phyloP scores from a whole-genome alignment of 2,113 vertebrate species.

The Rhinopomastus cyanomelas region DNA sequence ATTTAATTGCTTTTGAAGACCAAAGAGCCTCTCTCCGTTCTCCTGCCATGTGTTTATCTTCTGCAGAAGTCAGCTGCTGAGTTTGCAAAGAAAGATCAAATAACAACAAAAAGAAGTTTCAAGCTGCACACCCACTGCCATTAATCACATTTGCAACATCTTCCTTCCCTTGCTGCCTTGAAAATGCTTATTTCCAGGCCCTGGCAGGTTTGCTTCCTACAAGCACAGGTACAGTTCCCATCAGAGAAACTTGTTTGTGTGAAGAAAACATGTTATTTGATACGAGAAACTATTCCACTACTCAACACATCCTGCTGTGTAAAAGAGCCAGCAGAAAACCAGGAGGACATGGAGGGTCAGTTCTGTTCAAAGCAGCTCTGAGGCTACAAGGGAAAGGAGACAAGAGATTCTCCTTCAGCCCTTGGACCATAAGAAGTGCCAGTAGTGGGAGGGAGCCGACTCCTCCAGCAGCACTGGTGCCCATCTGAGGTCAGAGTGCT shows the following conservation, averaged over 20 bases:
- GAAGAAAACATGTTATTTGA: not conserved
- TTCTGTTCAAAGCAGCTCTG: not conserved
- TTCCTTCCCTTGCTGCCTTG: not conserved
- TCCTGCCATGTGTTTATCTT: constrained; percentile 59
- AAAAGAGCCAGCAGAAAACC: not conserved
- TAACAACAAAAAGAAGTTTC: constrained; percentile 36
- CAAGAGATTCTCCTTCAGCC: not conserved
- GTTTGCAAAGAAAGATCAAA: constrained; percentile 56
- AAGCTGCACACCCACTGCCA: constrained; percentile 13
- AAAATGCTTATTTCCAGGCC: constrained; percentile 13
- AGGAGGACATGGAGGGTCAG: not conserved
- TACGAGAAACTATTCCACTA: not conserved
- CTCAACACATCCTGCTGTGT: not conserved
- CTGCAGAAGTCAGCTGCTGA: constrained; percentile 51
- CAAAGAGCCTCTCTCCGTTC: constrained; percentile 11
- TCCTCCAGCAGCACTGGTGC: not conserved
- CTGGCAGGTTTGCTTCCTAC: not conserved
- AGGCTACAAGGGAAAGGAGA: not conserved
- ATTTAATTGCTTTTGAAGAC: constrained; percentile 55
- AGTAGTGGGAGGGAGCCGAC: not conserved
- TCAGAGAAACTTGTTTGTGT: not conserved
- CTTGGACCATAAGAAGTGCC: not conserved
- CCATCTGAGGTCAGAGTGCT: not conserved
- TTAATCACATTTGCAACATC: constrained; percentile 37
- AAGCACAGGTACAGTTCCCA: not conserved